These are phyloP conservation scores for Margaritifera margaritifera DNA, from an alignment of 2,888 invertebrate species.

Conservation along the genomic window DNA sequence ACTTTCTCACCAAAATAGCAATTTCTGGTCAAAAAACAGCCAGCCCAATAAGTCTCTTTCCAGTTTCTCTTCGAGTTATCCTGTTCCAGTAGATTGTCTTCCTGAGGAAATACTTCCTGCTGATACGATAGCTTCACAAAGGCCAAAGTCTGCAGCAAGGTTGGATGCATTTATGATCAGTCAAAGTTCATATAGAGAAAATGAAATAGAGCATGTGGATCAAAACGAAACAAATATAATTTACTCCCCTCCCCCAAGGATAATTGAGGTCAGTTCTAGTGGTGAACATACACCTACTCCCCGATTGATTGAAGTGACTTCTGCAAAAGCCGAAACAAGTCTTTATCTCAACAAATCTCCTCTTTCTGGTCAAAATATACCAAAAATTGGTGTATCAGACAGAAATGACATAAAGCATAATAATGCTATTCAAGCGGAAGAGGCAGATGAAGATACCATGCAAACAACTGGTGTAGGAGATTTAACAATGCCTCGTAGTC, in stretches of 20 bases:
- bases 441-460: neutral
- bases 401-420: neutral
- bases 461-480: neutral
- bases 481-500: constrained; percentile 15
- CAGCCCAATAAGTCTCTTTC: constrained; percentile 24
- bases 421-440: neutral
- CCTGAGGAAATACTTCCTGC: constrained; percentile 7
- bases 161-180: too few relatives aligned
- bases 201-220: too few relatives aligned
- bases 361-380: neutral
- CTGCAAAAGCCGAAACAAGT: constrained; percentile 5
- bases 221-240: too few relatives aligned
- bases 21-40: constrained; percentile 38
- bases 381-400: neutral
- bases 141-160: too few relatives aligned
- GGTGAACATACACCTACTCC: neutral
- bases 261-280: neutral
- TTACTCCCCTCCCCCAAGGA: too few relatives aligned
- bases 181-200: too few relatives aligned
- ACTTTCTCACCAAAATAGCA: constrained; percentile 17
- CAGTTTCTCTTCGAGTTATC: constrained; percentile 18
- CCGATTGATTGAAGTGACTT: constrained; percentile 5
- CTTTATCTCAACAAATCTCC: constrained; percentile 9
- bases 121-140: neutral
- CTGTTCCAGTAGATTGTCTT: constrained; percentile 29